Evolutionary conservation across 2,113 vertebrate species (phyloP).

Genomic region (Ictalurus furcatus): DNA sequence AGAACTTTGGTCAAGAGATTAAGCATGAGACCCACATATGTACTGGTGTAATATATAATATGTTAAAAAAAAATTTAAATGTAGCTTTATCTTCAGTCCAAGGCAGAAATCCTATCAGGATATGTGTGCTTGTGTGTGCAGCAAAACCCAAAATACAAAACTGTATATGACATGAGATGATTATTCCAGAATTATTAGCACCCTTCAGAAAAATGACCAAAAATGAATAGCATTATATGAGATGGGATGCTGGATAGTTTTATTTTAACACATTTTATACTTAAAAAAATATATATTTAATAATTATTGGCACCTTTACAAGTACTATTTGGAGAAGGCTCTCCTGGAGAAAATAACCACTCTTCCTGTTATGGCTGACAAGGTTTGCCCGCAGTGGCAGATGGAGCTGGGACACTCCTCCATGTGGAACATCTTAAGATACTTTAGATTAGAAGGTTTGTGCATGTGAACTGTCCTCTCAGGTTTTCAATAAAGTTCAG

Average conservation of each 20-base stretch:
- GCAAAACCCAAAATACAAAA: not conserved
- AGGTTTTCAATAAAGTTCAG: not conserved
- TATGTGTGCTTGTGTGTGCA: not conserved
- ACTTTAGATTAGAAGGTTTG: not conserved
- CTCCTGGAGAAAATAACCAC: not conserved
- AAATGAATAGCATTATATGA: no score
- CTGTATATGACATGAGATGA: not conserved
- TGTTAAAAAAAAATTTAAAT: not conserved
- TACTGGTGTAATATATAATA: not conserved
- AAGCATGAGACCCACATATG: not conserved
- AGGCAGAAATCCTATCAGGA: not conserved
- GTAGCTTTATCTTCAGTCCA: not conserved
- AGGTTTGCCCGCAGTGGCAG: not conserved
- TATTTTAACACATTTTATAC: not conserved
- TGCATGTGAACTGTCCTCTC: not conserved
- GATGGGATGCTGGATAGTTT: not conserved
- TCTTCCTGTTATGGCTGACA: not conserved
- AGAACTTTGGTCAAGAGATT: not conserved
- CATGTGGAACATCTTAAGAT: not conserved
- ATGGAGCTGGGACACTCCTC: not conserved
- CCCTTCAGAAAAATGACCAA: no score
- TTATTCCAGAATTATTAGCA: not conserved
- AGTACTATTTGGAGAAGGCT: not conserved
- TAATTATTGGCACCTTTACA: not conserved
- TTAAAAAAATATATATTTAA: not conserved